Conservation (phyloP, 2,888 invertebrate genomes). For the Abrostola triplasia region DNA sequence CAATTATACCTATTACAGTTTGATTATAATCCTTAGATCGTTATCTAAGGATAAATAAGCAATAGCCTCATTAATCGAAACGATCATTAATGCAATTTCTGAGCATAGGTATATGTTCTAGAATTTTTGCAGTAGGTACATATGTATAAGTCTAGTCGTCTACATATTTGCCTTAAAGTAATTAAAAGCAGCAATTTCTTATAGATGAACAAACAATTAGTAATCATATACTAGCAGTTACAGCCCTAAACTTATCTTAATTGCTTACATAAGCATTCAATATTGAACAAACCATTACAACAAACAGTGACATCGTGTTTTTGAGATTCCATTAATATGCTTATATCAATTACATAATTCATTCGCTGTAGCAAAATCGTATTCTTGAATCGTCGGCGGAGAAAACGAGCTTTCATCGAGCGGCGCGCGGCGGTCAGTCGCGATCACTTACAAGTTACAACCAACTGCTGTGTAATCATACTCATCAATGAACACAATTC, state of each 20-base stretch:
- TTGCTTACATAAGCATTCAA: background rate
- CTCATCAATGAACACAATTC: conserved; percentile 47
- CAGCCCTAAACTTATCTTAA: background rate
- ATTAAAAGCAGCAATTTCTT: too few species aligned
- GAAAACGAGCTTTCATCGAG: conserved; percentile 44
- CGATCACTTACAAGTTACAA: conserved; percentile 9
- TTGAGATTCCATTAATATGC: conserved; percentile 29
- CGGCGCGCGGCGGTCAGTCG: conserved; percentile 24
- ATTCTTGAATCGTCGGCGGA: conserved; percentile 30
- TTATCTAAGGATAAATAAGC: too few species aligned
- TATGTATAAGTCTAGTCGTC: too few species aligned
- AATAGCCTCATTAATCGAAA: too few species aligned
- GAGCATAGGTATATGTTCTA: too few species aligned
- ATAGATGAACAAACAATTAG: too few species aligned
- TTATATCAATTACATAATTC: conserved; percentile 48
- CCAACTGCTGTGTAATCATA: conserved; percentile 44
- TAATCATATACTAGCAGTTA: too few species aligned
- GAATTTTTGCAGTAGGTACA: too few species aligned
- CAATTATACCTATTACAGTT: background rate
- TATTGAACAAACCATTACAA: conserved; percentile 15
- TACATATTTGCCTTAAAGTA: too few species aligned
- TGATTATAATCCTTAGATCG: too few species aligned
- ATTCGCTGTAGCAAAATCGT: conserved; percentile 32
- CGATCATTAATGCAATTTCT: too few species aligned
- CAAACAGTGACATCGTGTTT: conserved; percentile 14